A percentile compares a stretch with the other conserved stretches of the same genome.
Conservation (phyloP, 1,140 invertebrate genomes). For the Colletes latitarsis region DNA sequence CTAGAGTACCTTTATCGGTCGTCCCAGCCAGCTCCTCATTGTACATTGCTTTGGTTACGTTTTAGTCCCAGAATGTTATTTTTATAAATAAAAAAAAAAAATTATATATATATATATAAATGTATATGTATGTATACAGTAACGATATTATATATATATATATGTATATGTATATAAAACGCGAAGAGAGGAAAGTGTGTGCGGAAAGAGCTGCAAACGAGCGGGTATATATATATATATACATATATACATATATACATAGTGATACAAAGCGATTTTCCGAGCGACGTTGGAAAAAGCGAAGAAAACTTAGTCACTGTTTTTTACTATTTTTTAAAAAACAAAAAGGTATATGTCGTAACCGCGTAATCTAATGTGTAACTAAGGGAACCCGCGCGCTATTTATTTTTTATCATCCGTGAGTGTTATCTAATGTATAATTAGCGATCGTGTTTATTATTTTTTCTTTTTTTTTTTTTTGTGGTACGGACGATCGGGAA, state of each 20-base stretch:
- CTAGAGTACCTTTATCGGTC: slow-evolving; percentile 63
- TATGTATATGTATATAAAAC: slow-evolving; percentile 47
- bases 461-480: not conserved
- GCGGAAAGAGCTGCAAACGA: slow-evolving; percentile 51
- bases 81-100: slow-evolving; percentile 75
- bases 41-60: slow-evolving; percentile 68
- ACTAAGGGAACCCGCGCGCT: slow-evolving; percentile 76
- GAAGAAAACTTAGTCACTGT: slow-evolving; percentile 79
- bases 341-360: slow-evolving; percentile 68
- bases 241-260: slow-evolving; percentile 47
- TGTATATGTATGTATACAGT: slow-evolving; percentile 75
- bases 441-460: slow-evolving; percentile 9
- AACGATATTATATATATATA: slow-evolving; percentile 66
- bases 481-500: slow-evolving; percentile 38
- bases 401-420: slow-evolving; percentile 78
- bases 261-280: slow-evolving; percentile 72
- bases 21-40: slow-evolving; percentile 58
- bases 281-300: slow-evolving; percentile 71
- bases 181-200: slow-evolving; percentile 47
- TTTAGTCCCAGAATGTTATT: slow-evolving; percentile 76
- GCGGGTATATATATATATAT: slow-evolving; percentile 26
- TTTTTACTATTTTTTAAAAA: slow-evolving; percentile 80
- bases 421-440: slow-evolving; percentile 58
- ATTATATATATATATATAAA: slow-evolving; percentile 61
- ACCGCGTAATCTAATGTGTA: slow-evolving; percentile 74